A percentile compares a stretch with the other conserved stretches of the same genome.
Evolutionary conservation across 2,888 invertebrate species (phyloP).

Genomic region (Litoditis marina): DNA sequence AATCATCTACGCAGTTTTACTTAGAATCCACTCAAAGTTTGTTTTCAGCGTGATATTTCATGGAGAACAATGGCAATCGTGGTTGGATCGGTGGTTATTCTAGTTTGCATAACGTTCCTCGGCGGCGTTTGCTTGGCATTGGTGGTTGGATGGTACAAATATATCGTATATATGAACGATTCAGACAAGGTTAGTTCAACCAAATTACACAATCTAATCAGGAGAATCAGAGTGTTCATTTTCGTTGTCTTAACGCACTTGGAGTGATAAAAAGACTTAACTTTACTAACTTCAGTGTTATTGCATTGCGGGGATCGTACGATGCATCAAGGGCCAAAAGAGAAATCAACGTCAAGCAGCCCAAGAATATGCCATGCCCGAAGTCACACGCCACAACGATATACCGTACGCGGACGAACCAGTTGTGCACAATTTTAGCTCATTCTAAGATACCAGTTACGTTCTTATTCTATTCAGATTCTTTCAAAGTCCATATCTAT

Average conservation of each 20-base stretch:
- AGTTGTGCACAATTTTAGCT: conserved; percentile 50
- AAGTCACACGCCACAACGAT: conserved; percentile 37
- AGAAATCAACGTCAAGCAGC: conserved; percentile 4
- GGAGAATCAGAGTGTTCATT: background rate
- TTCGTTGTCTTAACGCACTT: background rate
- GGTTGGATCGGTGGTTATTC: conserved; percentile 37
- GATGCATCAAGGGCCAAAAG: conserved; percentile 23
- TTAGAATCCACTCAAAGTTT: too few relatives aligned
- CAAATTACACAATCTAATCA: background rate
- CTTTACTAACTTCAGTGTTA: conserved; percentile 18
- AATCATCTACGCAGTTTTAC: too few relatives aligned
- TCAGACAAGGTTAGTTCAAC: conserved; percentile 39
- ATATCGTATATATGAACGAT: conserved; percentile 55
- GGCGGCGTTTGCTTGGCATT: conserved; percentile 45
- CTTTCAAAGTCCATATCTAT: too few relatives aligned
- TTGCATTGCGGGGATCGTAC: conserved; percentile 19
- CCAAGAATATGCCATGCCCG: conserved; percentile 47
- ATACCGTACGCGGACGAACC: conserved; percentile 51
- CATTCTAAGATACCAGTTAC: conserved; percentile 44
- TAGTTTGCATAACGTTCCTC: conserved; percentile 38
- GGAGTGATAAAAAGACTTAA: background rate
- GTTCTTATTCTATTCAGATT: too few relatives aligned
- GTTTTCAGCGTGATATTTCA: conserved; percentile 28
- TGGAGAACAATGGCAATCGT: conserved; percentile 30
- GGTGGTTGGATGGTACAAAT: conserved; percentile 48